A percentile compares a stretch with the other conserved stretches of the same genome.
Conservation (phyloP, 2,113 vertebrate species). For the Phainopepla nitens region DNA sequence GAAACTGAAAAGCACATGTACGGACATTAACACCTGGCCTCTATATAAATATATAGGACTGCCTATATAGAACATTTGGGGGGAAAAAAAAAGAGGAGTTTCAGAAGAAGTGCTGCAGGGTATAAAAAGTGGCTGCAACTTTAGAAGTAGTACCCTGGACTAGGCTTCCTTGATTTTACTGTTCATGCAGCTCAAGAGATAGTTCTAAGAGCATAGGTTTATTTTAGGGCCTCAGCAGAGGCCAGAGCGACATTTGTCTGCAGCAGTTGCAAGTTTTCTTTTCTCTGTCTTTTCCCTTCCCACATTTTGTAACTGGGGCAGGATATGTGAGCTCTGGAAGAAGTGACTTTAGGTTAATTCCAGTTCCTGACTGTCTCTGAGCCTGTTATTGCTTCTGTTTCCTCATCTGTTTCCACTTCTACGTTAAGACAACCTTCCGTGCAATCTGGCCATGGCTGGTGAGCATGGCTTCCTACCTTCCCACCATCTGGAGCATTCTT, state of each 20-base stretch:
- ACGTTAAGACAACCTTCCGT: background rate
- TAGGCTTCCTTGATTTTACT: background rate
- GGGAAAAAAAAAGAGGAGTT: background rate
- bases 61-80: background rate
- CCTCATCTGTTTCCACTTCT: background rate
- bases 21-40: background rate
- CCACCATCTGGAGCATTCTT: background rate
- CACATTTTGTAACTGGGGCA: background rate
- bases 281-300: background rate
- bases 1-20: background rate
- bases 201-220: background rate
- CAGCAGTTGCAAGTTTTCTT: background rate
- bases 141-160: background rate
- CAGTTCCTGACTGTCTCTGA: background rate
- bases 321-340: background rate
- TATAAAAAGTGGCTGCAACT: background rate
- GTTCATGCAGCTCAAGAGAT: background rate
- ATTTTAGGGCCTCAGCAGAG: background rate
- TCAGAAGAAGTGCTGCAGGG: background rate
- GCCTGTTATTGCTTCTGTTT: background rate
- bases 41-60: background rate
- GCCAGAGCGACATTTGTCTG: background rate
- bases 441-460: background rate
- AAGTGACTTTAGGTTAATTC: background rate
- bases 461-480: background rate